These are phyloP conservation scores for Hylomyscus alleni DNA, from an alignment of 2,797 vertebrate genomes.

Conservation along the genomic window DNA sequence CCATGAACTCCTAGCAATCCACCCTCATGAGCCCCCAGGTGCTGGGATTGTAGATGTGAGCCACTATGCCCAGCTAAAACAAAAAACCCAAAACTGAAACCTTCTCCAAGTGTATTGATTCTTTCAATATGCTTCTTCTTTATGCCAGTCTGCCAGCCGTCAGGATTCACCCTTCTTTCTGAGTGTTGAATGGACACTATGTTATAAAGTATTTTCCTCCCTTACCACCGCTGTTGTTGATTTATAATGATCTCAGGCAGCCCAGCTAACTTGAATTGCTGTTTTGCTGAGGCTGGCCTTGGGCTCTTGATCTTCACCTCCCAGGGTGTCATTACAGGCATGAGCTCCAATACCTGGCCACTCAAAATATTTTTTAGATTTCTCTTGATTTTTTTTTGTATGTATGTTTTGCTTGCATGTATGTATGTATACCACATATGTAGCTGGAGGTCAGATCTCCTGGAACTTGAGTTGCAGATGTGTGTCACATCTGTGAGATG, in stretches of 20 bases:
- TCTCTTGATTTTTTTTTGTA: neutral
- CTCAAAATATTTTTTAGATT: neutral
- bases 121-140: neutral
- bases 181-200: slow-evolving; percentile 5
- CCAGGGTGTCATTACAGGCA: neutral
- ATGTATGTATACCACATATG: neutral
- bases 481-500: neutral
- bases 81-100: neutral
- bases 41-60: neutral
- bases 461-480: neutral
- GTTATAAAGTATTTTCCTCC: neutral
- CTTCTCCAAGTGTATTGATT: slow-evolving; percentile 30
- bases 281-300: neutral
- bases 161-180: neutral
- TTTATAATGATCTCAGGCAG: neutral
- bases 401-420: neutral
- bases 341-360: neutral
- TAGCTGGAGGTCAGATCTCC: neutral
- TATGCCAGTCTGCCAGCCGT: neutral
- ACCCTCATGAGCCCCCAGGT: neutral
- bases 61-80: neutral
- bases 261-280: too few species aligned
- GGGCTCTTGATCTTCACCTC: neutral
- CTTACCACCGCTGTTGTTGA: too few species aligned
- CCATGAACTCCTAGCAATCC: neutral